Conservation (phyloP, 2,888 invertebrate species). For the Agriopis marginaria region DNA sequence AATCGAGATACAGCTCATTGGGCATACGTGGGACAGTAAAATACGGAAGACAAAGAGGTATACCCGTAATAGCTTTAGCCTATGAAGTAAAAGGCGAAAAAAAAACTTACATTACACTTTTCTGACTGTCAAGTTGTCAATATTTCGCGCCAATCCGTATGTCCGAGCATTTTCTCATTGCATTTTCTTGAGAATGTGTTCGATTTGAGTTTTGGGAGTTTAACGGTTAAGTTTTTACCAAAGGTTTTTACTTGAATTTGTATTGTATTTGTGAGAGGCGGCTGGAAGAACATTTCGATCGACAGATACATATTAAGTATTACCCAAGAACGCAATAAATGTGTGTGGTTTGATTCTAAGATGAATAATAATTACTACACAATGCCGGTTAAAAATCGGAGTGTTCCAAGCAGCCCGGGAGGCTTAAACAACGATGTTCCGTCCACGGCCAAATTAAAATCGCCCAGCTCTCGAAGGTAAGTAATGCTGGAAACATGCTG, state of each 20-base stretch:
- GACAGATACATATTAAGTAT: not conserved
- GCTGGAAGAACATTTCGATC: not conserved
- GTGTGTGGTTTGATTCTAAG: not conserved
- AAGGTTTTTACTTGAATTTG: too few relatives aligned
- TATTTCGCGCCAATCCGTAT: conserved; percentile 4
- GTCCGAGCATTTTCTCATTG: too few relatives aligned
- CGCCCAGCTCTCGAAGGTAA: conserved; percentile 36
- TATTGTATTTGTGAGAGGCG: not conserved
- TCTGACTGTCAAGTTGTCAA: not conserved
- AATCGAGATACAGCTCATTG: too few relatives aligned
- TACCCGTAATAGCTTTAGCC: not conserved
- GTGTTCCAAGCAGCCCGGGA: conserved; percentile 38
- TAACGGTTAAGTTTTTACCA: too few relatives aligned
- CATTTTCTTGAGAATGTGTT: not conserved
- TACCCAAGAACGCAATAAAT: not conserved
- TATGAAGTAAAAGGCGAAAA: not conserved
- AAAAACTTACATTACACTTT: not conserved
- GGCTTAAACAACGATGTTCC: conserved; percentile 41
- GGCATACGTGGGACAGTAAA: too few relatives aligned
- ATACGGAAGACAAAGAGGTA: too few relatives aligned
- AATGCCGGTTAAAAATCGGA: conserved; percentile 55
- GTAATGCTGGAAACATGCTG: not conserved
- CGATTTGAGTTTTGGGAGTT: not conserved
- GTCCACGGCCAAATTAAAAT: conserved; percentile 36
- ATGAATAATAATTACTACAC: conserved; percentile 1